phyloP scores from a whole-genome alignment of 92 coral and sea anemone species.

The Ricordea florida region DNA sequence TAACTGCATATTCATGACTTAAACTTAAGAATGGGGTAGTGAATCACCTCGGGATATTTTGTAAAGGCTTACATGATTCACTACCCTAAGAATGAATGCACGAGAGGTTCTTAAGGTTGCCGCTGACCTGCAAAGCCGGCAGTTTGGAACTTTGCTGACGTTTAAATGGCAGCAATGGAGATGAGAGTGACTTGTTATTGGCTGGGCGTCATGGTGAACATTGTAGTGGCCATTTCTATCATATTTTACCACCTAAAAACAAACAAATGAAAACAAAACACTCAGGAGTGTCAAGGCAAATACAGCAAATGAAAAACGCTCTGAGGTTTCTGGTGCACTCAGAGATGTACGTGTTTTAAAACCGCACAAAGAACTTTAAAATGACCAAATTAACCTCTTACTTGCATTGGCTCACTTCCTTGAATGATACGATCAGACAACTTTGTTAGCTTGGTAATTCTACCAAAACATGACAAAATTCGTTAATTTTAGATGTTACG shows the following conservation, averaged over 20 bases:
- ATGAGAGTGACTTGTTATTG: slow-evolving; percentile 68
- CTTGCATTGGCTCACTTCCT: slow-evolving; percentile 97
- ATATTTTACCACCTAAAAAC: slow-evolving; percentile 82
- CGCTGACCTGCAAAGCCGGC: slow-evolving; percentile 78
- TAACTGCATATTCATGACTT: too few species aligned
- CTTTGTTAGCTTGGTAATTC: slow-evolving; percentile 74
- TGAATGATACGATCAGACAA: slow-evolving; percentile 76
- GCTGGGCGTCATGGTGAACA: slow-evolving; percentile 92
- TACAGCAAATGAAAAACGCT: too few species aligned
- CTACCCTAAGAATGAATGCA: too few species aligned
- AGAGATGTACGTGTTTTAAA: too few species aligned
- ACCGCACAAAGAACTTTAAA: too few species aligned
- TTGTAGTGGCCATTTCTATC: slow-evolving; percentile 87
- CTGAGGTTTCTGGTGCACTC: too few species aligned
- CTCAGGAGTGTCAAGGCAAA: too few species aligned
- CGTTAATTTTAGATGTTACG: too few species aligned
- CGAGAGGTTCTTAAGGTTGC: too few species aligned
- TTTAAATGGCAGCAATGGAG: slow-evolving; percentile 83
- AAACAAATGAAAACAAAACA: background rate
- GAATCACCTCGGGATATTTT: too few species aligned
- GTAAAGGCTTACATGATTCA: too few species aligned
- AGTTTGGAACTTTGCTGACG: slow-evolving; percentile 42
- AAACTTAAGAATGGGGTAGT: too few species aligned
- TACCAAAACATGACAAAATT: background rate
- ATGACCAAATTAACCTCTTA: background rate